These are phyloP conservation scores for Phyllostomus hastatus DNA, from an alignment of 2,113 vertebrate genomes.

Conservation along the genomic window DNA sequence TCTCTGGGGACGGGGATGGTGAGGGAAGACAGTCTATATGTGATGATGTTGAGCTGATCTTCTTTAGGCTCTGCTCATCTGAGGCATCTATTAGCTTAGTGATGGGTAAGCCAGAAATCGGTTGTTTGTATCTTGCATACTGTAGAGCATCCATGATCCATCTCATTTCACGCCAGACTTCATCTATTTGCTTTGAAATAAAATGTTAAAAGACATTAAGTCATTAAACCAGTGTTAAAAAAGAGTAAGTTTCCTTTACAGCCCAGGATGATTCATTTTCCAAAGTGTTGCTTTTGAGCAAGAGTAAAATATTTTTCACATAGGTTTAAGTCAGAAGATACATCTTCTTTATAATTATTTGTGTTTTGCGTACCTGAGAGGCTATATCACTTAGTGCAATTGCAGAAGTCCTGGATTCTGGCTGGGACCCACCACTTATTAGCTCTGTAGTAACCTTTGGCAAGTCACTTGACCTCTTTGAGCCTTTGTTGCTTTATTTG, in stretches of 20 bases:
- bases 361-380: background rate
- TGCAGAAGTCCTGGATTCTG: background rate
- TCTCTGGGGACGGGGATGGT: slow-evolving; percentile 89
- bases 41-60: slow-evolving; percentile 93
- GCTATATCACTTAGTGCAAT: background rate
- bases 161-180: slow-evolving; percentile 93
- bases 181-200: slow-evolving; percentile 91
- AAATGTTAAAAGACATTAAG: slow-evolving; percentile 38
- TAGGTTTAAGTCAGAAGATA: slow-evolving; percentile 11
- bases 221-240: background rate
- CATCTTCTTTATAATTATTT: background rate
- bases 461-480: background rate
- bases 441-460: background rate
- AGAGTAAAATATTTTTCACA: slow-evolving; percentile 4
- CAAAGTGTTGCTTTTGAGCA: background rate
- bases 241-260: background rate
- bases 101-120: slow-evolving; percentile 87
- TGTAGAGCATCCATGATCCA: slow-evolving; percentile 97
- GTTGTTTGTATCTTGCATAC: slow-evolving; percentile 94
- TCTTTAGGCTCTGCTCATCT: slow-evolving; percentile 82
- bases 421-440: background rate
- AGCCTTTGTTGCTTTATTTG: background rate
- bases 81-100: slow-evolving; percentile 85
- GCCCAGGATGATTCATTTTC: background rate
- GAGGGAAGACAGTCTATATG: slow-evolving; percentile 93